A percentile compares a stretch with the other conserved stretches of the same genome.
Conservation (phyloP, 1,140 invertebrate genomes). For the Brachionus rubens region DNA sequence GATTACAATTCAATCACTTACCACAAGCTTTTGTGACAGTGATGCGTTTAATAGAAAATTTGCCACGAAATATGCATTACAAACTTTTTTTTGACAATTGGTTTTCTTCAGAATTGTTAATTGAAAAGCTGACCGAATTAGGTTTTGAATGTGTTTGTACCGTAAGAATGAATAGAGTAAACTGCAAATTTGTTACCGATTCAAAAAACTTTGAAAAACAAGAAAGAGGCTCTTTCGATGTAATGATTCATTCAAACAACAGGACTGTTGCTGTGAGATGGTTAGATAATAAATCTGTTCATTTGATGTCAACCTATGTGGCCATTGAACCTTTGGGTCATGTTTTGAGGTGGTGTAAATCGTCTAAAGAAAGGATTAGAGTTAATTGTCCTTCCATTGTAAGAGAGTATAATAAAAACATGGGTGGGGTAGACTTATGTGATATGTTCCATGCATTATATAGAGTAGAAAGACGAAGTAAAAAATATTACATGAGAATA, state of each 20-base stretch:
- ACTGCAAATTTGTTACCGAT: slow-evolving; percentile 50
- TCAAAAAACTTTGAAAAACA: slow-evolving; percentile 48
- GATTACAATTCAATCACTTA: slow-evolving; percentile 14
- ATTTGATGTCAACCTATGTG: slow-evolving; percentile 57
- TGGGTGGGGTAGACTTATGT: slow-evolving; percentile 61
- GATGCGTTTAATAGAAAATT: slow-evolving; percentile 54
- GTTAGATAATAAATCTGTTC: slow-evolving; percentile 60
- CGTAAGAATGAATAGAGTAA: slow-evolving; percentile 49
- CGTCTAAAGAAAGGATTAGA: slow-evolving; percentile 51
- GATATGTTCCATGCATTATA: slow-evolving; percentile 60
- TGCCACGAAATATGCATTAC: slow-evolving; percentile 54
- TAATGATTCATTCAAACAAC: slow-evolving; percentile 48
- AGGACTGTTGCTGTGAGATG: slow-evolving; percentile 55
- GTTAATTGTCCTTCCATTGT: slow-evolving; percentile 60
- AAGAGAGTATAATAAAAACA: slow-evolving; percentile 61
- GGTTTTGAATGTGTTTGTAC: slow-evolving; percentile 56
- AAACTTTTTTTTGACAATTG: slow-evolving; percentile 56
- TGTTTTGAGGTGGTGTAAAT: slow-evolving; percentile 53
- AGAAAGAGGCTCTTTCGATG: slow-evolving; percentile 50
- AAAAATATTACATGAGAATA: slow-evolving; percentile 58
- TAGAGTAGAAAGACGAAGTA: slow-evolving; percentile 56
- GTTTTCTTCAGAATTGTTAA: slow-evolving; percentile 50
- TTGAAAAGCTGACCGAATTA: slow-evolving; percentile 47
- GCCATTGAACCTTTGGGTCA: slow-evolving; percentile 52
- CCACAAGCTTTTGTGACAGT: slow-evolving; percentile 28